phyloP scores from a whole-genome alignment of 2,888 invertebrate species.

The Euzophera pinguis region DNA sequence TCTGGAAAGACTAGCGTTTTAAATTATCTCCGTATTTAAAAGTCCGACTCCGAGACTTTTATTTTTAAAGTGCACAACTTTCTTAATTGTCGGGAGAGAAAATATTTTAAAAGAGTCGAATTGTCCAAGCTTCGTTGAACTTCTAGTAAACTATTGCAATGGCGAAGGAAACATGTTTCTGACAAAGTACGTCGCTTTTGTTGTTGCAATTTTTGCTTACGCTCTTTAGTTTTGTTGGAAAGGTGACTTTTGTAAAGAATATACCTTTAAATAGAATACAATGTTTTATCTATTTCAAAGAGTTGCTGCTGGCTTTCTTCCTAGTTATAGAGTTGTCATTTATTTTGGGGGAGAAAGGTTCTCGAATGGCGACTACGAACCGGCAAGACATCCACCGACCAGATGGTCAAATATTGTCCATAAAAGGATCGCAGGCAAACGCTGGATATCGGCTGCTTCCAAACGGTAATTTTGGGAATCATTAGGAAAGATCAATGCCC shows the following conservation, averaged over 20 bases:
- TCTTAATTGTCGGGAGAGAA: slow-evolving; percentile 9
- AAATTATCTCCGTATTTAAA: slow-evolving; percentile 5
- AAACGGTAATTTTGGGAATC: too few relatives aligned
- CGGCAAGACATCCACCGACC: too few relatives aligned
- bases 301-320: too few relatives aligned
- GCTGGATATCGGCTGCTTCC: too few relatives aligned
- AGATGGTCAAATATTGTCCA: too few relatives aligned
- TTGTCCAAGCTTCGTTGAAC: not conserved
- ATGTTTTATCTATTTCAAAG: too few relatives aligned
- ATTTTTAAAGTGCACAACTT: slow-evolving; percentile 10
- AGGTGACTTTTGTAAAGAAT: not conserved
- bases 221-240: not conserved
- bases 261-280: not conserved
- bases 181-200: not conserved
- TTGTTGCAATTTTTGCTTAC: not conserved
- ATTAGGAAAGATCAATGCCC: too few relatives aligned
- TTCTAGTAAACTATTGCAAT: not conserved
- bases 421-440: too few relatives aligned
- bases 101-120: slow-evolving; percentile 4
- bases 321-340: too few relatives aligned
- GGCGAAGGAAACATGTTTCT: not conserved
- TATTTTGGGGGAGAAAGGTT: too few relatives aligned
- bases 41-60: not conserved
- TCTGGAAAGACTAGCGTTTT: slow-evolving; percentile 1
- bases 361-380: too few relatives aligned